Percentiles rank a stretch among this genome's conserved stretches.
These are phyloP conservation scores for Platalea minor DNA, from an alignment of 2,797 vertebrate species.

Conservation along the genomic window DNA sequence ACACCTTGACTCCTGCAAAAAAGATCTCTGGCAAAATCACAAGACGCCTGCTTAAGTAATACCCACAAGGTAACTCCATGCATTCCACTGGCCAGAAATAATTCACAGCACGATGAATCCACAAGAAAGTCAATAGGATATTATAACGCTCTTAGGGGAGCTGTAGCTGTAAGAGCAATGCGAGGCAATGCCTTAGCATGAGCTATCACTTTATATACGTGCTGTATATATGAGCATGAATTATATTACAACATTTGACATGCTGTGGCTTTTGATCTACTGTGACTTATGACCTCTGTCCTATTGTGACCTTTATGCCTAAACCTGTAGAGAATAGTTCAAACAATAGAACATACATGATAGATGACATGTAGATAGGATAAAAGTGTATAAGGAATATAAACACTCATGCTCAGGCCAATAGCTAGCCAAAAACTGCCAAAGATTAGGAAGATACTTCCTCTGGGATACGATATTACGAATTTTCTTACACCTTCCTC, in stretches of 20 bases:
- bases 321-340: slow-evolving; percentile 37
- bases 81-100: slow-evolving; percentile 72
- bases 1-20: slow-evolving; percentile 73
- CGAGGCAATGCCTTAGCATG: slow-evolving; percentile 46
- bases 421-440: neutral
- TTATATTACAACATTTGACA: slow-evolving; percentile 53
- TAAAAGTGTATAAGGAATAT: neutral
- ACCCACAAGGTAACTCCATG: slow-evolving; percentile 65
- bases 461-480: neutral
- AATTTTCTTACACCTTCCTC: slow-evolving; percentile 2
- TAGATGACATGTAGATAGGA: slow-evolving; percentile 16
- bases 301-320: slow-evolving; percentile 47
- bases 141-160: slow-evolving; percentile 67
- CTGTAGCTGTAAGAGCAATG: slow-evolving; percentile 54
- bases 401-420: neutral
- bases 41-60: slow-evolving; percentile 69
- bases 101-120: slow-evolving; percentile 69
- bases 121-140: slow-evolving; percentile 63
- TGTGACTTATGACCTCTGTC: slow-evolving; percentile 34
- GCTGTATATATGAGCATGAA: slow-evolving; percentile 38
- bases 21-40: slow-evolving; percentile 71
- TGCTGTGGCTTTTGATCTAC: slow-evolving; percentile 40
- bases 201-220: slow-evolving; percentile 48
- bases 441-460: neutral
- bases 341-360: slow-evolving; percentile 39